phyloP scores from a whole-genome alignment of 2,888 invertebrate genomes.

The Leptinotarsa tumamoca region DNA sequence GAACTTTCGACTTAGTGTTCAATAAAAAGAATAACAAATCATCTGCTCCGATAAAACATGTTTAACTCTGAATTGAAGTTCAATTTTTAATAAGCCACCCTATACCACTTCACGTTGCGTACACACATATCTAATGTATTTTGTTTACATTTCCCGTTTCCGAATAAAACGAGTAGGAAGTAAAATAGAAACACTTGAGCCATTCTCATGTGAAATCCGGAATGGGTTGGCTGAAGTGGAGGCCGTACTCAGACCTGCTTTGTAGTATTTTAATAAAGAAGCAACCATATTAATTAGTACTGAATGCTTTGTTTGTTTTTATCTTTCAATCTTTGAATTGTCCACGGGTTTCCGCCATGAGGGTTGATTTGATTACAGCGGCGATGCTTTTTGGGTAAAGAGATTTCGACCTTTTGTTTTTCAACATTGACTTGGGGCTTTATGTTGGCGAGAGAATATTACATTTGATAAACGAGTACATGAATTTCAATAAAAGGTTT shows the following conservation, averaged over 20 bases:
- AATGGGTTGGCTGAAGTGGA: constrained; percentile 34
- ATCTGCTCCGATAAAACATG: neutral
- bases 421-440: constrained; percentile 6
- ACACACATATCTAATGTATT: constrained; percentile 21
- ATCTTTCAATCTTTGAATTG: constrained; percentile 45
- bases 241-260: constrained; percentile 34
- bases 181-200: constrained; percentile 41
- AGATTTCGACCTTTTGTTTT: constrained; percentile 21
- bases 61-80: neutral
- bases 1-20: too few species aligned
- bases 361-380: constrained; percentile 45
- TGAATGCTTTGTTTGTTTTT: constrained; percentile 41
- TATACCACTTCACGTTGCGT: constrained; percentile 9
- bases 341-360: constrained; percentile 42
- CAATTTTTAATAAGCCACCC: neutral
- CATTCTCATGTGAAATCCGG: constrained; percentile 36
- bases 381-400: constrained; percentile 32
- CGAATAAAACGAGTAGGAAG: constrained; percentile 32
- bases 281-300: constrained; percentile 44
- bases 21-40: too few species aligned
- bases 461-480: neutral
- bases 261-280: constrained; percentile 38
- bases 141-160: constrained; percentile 44
- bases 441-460: neutral
- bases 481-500: too few species aligned